Evolutionary conservation across 2,797 vertebrate genomes (phyloP).

Genomic region (Protosalanx chinensis): DNA sequence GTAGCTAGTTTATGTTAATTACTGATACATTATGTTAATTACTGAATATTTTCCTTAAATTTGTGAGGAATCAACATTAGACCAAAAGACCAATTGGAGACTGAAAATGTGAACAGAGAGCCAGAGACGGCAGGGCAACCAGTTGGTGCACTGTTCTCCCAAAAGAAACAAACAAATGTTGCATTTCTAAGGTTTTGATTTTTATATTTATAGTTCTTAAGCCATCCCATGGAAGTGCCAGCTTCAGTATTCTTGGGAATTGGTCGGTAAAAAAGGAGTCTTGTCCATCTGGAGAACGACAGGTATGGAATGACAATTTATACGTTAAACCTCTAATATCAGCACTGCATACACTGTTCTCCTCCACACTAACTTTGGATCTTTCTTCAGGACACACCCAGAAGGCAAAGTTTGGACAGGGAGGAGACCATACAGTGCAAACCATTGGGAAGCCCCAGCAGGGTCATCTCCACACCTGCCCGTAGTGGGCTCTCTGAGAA

Average conservation of each 20-base stretch:
- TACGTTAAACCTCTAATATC: not conserved
- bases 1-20: too few relatives aligned
- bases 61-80: too few relatives aligned
- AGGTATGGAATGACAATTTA: constrained; percentile 68
- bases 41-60: too few relatives aligned
- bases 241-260: constrained; percentile 87
- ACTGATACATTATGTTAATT: too few relatives aligned
- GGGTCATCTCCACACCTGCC: constrained; percentile 79
- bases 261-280: constrained; percentile 84
- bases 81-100: too few relatives aligned
- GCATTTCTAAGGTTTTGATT: too few relatives aligned
- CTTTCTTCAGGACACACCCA: constrained; percentile 74
- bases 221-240: constrained; percentile 88
- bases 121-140: too few relatives aligned
- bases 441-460: constrained; percentile 80
- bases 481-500: constrained; percentile 86
- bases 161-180: too few relatives aligned
- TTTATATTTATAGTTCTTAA: constrained; percentile 75
- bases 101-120: too few relatives aligned
- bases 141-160: too few relatives aligned
- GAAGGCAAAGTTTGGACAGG: constrained; percentile 80
- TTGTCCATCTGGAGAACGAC: constrained; percentile 81
- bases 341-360: not conserved
- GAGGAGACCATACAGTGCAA: constrained; percentile 85
- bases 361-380: not conserved